Percentiles rank a stretch among this genome's conserved stretches.
Conservation (phyloP, 2,888 invertebrate genomes). For the Seira musarum region DNA sequence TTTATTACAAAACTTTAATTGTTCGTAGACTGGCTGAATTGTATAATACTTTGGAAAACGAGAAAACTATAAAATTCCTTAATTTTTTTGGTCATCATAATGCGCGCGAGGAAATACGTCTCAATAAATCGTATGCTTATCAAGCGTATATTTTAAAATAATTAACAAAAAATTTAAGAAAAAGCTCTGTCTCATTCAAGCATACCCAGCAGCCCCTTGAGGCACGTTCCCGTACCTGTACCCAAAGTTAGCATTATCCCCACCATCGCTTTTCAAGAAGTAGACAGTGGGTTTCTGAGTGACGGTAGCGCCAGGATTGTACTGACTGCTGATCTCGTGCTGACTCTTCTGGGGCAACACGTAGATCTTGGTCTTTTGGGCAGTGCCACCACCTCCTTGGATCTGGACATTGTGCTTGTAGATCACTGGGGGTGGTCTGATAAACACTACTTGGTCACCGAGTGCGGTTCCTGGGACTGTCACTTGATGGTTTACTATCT, state of each 20-base stretch:
- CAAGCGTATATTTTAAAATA: too few relatives aligned
- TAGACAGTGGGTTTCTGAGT: constrained; percentile 52
- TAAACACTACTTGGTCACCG: constrained; percentile 51
- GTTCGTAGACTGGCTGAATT: too few relatives aligned
- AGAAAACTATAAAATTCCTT: too few relatives aligned
- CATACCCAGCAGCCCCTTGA: constrained; percentile 46
- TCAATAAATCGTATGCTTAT: too few relatives aligned
- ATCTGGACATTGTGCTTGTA: constrained; percentile 57
- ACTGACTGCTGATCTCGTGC: constrained; percentile 50
- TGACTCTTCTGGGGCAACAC: constrained; percentile 49
- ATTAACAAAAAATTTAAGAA: too few relatives aligned
- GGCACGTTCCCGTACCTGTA: constrained; percentile 42
- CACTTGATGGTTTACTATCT: constrained; percentile 52
- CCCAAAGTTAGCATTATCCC: constrained; percentile 29
- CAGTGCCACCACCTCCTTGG: constrained; percentile 38
- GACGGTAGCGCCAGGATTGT: constrained; percentile 33
- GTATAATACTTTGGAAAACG: too few relatives aligned
- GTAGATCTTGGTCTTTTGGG: constrained; percentile 56
- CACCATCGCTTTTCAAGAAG: constrained; percentile 46
- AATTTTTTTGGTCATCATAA: too few relatives aligned
- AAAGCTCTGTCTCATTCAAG: too few relatives aligned
- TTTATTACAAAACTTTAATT: too few relatives aligned
- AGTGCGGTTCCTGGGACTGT: constrained; percentile 21
- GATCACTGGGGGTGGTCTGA: constrained; percentile 42
- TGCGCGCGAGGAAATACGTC: too few relatives aligned